Base-by-base conservation (phyloP, 2,113 vertebrate species). In the Catharus minimus region DNA sequence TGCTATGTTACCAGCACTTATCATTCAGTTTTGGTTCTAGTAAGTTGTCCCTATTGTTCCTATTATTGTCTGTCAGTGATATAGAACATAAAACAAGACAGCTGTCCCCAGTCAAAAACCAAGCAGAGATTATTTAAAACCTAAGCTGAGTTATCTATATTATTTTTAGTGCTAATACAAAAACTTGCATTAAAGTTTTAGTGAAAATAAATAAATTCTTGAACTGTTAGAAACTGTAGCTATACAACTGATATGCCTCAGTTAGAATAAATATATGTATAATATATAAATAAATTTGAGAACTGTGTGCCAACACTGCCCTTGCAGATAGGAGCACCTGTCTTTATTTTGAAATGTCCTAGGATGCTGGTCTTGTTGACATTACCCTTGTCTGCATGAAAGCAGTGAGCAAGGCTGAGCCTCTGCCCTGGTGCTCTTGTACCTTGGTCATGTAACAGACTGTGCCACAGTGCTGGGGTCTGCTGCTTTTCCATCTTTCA, bases 311-410 rank as follows among this genome's bases (percentile, higher is more conserved):
- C 67, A 33, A 27, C 13, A 12, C 11, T 50, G 19, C 15, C 24
- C 11, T 28, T 52, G 18, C n/a, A 84, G n/a, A 43, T 2, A 53
- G 21, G 30, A 87, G 33, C 18, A 65, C 24, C 30, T 19, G 9
- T 13, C 12, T 72, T 28, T 49, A 38, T 73, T 52, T 3, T 38
- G 24, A 69, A 84, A 52, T 1, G 9, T 10, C 9, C 26, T 52
- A 12, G 39, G 41, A 36, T 44, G 46, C 41, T n/a, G 58, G 1
- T 39, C 43, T 50, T 49, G 19, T 53, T 61, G 50, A 8, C n/a
- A 7, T 5, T 21, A 11, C 33, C 30, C 16, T 39, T 30, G 36
- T 13, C 16, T 33, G 27, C 43, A 66, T 1, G 0, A 0, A 80
- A 30, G 74, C n/a, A 47, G 26, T 15, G 13, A 22, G 10, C 18